Conservation (phyloP, 1,140 invertebrate genomes). For the Platorchestia sp. region DNA sequence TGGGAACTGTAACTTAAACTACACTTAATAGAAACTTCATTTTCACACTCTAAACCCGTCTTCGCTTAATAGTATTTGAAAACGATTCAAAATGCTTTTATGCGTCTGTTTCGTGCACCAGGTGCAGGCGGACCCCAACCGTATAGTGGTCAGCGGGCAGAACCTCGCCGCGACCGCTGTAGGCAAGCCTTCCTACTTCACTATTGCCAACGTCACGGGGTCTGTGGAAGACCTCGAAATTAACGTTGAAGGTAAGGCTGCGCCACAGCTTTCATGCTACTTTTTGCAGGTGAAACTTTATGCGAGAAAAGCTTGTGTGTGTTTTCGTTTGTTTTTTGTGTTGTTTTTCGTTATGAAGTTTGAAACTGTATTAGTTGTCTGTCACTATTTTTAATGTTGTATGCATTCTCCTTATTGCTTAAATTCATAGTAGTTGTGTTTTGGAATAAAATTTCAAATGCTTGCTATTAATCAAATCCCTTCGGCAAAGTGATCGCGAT, state of each 20-base stretch:
- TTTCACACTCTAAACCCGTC: slow-evolving; percentile 17
- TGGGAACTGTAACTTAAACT: not conserved
- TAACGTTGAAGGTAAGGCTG: slow-evolving; percentile 88
- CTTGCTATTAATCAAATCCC: not conserved
- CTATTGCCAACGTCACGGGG: slow-evolving; percentile 82
- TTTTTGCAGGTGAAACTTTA: not conserved
- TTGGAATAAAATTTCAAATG: not conserved
- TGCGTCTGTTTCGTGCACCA: not conserved
- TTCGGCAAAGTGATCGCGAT: not conserved
- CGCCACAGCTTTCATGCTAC: not conserved
- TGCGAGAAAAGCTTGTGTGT: not conserved
- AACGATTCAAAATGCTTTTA: not conserved
- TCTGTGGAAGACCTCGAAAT: slow-evolving; percentile 92
- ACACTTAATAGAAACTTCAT: slow-evolving; percentile 37
- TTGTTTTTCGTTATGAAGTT: not conserved
- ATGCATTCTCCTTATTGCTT: not conserved
- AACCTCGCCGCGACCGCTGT: slow-evolving; percentile 79
- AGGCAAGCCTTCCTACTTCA: slow-evolving; percentile 81
- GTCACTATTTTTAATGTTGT: not conserved
- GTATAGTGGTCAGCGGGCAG: slow-evolving; percentile 81
- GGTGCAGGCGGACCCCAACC: slow-evolving; percentile 76
- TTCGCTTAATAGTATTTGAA: too few relatives aligned
- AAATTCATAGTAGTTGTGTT: not conserved
- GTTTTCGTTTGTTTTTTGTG: not conserved
- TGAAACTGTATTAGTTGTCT: not conserved